A percentile compares a stretch with the other conserved stretches of the same genome.
phyloP scores from a whole-genome alignment of 2,113 vertebrate species.

The Rattus rattus region DNA sequence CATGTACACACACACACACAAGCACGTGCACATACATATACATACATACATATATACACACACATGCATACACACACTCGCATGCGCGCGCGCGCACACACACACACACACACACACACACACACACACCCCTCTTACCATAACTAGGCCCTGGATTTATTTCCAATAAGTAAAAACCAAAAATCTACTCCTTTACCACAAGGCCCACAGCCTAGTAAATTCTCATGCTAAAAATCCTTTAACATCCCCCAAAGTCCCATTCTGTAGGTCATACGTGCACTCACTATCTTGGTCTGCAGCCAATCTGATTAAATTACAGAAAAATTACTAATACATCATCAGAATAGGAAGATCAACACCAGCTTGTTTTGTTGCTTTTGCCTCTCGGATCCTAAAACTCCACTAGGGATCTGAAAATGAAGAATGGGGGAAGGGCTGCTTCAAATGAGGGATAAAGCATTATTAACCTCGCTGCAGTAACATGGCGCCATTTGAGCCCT shows the following conservation, averaged over 20 bases:
- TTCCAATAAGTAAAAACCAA: slow-evolving; percentile 39
- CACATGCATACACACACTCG: too few relatives aligned
- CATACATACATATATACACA: neutral
- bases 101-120: neutral
- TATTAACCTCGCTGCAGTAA: neutral
- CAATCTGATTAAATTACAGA: slow-evolving; percentile 88
- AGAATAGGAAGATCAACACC: slow-evolving; percentile 80
- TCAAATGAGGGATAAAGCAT: slow-evolving; percentile 39
- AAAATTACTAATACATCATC: slow-evolving; percentile 87
- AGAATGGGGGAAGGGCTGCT: neutral
- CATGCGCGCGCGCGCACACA: too few relatives aligned
- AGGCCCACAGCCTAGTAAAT: slow-evolving; percentile 77
- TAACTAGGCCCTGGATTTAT: slow-evolving; percentile 63
- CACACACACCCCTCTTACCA: neutral
- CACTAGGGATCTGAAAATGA: slow-evolving; percentile 55
- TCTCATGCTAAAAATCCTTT: slow-evolving; percentile 82
- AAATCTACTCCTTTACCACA: slow-evolving; percentile 66
- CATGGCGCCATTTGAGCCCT: neutral
- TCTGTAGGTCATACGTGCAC: slow-evolving; percentile 86
- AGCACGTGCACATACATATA: too few relatives aligned
- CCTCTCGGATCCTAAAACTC: slow-evolving; percentile 73
- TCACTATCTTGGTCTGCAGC: slow-evolving; percentile 87
- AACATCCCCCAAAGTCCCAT: slow-evolving; percentile 83
- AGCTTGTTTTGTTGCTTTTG: slow-evolving; percentile 70
- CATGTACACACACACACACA: neutral